Percentiles rank a stretch among this genome's conserved stretches.
These are phyloP conservation scores for Pentamera pediparva DNA, from an alignment of 53 echinoderm and acorn worm genomes.

Conservation along the genomic window DNA sequence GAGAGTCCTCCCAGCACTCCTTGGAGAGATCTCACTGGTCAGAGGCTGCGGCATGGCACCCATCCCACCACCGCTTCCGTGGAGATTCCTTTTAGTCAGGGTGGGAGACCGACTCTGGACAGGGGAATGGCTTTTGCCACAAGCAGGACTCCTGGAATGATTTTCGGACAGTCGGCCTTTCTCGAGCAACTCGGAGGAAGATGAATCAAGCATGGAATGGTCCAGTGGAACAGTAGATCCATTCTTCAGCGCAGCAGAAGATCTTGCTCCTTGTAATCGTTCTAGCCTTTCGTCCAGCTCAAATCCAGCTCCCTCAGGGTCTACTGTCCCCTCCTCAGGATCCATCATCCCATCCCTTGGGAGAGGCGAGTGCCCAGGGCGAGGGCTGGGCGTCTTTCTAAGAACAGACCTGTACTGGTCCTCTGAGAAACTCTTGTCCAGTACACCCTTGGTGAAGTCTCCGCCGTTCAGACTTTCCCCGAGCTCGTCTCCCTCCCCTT, in stretches of 20 bases:
- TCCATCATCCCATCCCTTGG: background rate
- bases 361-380: constrained; percentile 8
- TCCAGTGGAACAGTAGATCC: background rate
- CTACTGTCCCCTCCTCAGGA: background rate
- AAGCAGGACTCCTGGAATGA: too few species aligned
- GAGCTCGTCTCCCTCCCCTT: background rate
- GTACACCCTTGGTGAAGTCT: constrained; percentile 14
- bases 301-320: background rate
- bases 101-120: constrained; percentile 48
- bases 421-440: constrained; percentile 15
- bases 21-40: constrained; percentile 28
- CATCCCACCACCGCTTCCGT: background rate
- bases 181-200: too few species aligned
- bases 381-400: constrained; percentile 53
- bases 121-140: constrained; percentile 9
- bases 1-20: constrained; percentile 32
- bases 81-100: constrained; percentile 40
- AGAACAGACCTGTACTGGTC: constrained; percentile 31
- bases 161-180: too few species aligned
- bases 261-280: too few species aligned
- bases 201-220: background rate
- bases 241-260: too few species aligned
- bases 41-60: background rate
- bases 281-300: too few species aligned
- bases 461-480: background rate